Conservation (phyloP, 1,140 invertebrate genomes). For the Saccostrea echinata region DNA sequence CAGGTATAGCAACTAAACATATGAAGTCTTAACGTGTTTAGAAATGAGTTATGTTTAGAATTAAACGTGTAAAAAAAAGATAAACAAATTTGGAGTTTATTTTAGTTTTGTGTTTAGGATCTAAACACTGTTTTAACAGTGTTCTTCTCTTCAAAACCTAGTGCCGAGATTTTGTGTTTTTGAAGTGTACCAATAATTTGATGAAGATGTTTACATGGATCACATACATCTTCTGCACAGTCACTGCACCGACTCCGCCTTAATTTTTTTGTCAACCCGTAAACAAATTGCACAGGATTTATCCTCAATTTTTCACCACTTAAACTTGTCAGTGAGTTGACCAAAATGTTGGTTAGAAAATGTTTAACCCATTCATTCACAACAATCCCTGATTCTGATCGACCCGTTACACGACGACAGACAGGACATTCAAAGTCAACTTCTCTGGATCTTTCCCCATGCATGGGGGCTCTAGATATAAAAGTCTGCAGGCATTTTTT, state of each 20-base stretch:
- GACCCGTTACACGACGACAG: neutral
- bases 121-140: no score
- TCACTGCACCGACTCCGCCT: neutral
- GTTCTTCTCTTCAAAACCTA: neutral
- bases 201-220: neutral
- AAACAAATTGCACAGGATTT: neutral
- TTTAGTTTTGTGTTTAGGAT: no score
- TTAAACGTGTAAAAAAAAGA: no score
- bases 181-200: neutral
- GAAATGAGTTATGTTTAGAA: no score
- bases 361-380: neutral
- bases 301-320: neutral
- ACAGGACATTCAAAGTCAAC: neutral
- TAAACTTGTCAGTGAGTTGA: neutral
- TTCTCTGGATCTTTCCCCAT: neutral
- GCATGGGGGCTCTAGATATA: neutral
- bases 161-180: neutral
- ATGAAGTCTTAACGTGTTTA: no score
- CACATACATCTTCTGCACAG: neutral
- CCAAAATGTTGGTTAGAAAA: neutral
- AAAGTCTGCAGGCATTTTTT: no score
- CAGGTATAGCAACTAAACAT: no score
- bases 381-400: neutral
- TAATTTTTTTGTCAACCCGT: neutral
- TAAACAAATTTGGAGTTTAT: no score